Conservation (phyloP, 30 jellyfish, hydroid and myxozoan genomes). For the Clytia hemisphaerica region DNA sequence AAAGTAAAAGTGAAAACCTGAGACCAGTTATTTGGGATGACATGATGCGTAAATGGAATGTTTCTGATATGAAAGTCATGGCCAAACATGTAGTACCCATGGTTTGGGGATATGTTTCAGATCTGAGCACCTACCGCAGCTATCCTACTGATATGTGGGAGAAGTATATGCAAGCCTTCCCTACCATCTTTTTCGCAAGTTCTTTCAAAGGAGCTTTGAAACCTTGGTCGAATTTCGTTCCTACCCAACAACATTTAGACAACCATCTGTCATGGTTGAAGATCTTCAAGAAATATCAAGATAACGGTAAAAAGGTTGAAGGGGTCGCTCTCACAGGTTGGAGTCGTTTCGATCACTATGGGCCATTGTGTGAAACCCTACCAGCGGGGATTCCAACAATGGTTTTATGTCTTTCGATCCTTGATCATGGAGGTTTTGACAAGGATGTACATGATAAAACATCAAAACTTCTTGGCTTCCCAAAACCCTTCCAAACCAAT, state of each 20-base stretch:
- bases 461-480: conserved; percentile 63
- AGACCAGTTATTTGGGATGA: conserved; percentile 92
- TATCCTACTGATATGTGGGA: conserved; percentile 93
- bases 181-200: conserved; percentile 72
- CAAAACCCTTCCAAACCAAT: conserved; percentile 28
- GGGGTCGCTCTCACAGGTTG: conserved; percentile 93
- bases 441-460: conserved; percentile 34
- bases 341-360: conserved; percentile 85
- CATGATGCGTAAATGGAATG: conserved; percentile 77
- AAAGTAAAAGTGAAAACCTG: conserved; percentile 23
- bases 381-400: conserved; percentile 81
- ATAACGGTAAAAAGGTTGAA: conserved; percentile 24
- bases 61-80: conserved; percentile 31
- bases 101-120: conserved; percentile 88
- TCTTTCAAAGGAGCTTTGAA: conserved; percentile 88
- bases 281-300: conserved; percentile 30
- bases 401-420: conserved; percentile 53
- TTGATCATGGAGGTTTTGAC: conserved; percentile 40
- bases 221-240: conserved; percentile 64
- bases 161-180: conserved; percentile 38
- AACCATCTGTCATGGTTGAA: conserved; percentile 77
- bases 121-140: conserved; percentile 35
- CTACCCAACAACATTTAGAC: conserved; percentile 42
- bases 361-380: conserved; percentile 75
- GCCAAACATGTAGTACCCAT: conserved; percentile 58